Percentiles rank a stretch among this genome's conserved stretches.
Evolutionary conservation across 2,113 vertebrate species (phyloP).

Genomic region (Gnathonemus longibarbis): DNA sequence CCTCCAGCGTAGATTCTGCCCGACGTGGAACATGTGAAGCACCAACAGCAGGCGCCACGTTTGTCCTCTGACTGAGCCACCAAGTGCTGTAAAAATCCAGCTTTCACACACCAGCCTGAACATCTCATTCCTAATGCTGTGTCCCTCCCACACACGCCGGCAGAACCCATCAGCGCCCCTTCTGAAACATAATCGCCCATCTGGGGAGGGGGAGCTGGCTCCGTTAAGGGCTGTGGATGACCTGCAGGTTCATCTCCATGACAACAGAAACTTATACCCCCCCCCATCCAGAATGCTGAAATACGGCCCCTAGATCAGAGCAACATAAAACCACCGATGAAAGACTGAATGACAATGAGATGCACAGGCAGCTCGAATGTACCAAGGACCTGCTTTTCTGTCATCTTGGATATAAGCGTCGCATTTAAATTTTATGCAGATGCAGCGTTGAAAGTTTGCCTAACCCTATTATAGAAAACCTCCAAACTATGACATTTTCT

Average conservation of each 20-base stretch:
- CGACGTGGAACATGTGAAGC: too few species aligned
- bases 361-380: neutral
- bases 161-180: neutral
- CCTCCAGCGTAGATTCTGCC: neutral
- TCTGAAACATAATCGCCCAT: neutral
- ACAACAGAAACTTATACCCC: neutral
- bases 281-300: neutral
- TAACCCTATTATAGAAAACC: neutral
- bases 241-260: conserved; percentile 7
- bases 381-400: neutral
- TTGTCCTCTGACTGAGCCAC: too few species aligned
- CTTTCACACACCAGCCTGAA: neutral
- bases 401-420: neutral
- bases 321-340: neutral
- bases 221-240: neutral
- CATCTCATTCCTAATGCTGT: neutral
- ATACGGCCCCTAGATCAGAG: neutral
- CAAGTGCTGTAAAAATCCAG: neutral
- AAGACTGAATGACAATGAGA: neutral
- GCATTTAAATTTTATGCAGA: neutral
- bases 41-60: neutral
- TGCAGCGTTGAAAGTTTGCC: neutral
- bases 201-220: neutral
- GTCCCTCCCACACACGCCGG: neutral
- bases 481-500: neutral